Evolutionary conservation across 2,797 vertebrate species (phyloP), one percentile per base, ranked within the genome.

Genomic region (Premnoplex brunnescens): DNA sequence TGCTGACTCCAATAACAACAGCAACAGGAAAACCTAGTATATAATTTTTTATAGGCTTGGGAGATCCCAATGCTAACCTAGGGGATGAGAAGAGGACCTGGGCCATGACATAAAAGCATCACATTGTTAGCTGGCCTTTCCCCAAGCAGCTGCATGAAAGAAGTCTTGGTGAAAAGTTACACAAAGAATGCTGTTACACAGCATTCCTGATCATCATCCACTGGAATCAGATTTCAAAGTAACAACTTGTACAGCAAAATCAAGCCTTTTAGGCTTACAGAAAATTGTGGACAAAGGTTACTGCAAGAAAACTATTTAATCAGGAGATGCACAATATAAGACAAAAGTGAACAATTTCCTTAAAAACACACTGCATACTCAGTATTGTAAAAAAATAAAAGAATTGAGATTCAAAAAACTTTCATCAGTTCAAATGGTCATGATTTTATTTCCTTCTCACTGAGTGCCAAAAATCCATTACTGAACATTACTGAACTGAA

Each of bases 161-260:
- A 96, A 97, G 94, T 74, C 97, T 93, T 95, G 96, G 85, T 93
- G 96, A 95, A 96, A 97, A 97, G 95, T 95, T 92, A 97, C 93
- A 96, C 76, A 96, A 97, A 97, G 96, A 98, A 98, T 97, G 97
- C 94, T 95, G 97, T 81, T 95, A 95, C 78, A 95, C 97, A 94
- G 90, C 97, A 98, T 98, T 98, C 97, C 97, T 95, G 77, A 96
- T 93, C 95, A 86, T 78, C 95, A 95, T 93, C 95, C 97, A 95
- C 59, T 82, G 95, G 97, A 89, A 96, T 97, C 97, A 71, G 74
- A 97, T 97, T 98, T 97, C 97, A 97, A 96, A 97, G 96, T n/a
- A 88, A 88, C 94, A 95, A 95, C 79, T 95, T 84, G 58, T 69
- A 88, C 24, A 43, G 62, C 63, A 79, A 88, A 91, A 93, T 58